Evolutionary conservation across 2,888 invertebrate species (phyloP), one percentile per base, ranked within the genome.

Genomic region (Brachynemurus nebulosus): DNA sequence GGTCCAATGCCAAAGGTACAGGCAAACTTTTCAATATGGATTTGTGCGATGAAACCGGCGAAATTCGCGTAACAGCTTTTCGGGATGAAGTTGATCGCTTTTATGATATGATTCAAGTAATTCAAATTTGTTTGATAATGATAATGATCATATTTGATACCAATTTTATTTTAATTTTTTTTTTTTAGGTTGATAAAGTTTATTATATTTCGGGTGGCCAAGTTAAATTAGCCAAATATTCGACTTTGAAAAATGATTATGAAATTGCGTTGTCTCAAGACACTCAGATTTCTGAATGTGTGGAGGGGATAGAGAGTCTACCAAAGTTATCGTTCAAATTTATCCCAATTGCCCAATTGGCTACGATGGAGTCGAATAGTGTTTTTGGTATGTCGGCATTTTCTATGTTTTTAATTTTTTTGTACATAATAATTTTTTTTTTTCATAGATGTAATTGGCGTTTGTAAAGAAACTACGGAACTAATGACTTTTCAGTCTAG

Each of bases 1-100:
- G 92, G 90, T 86, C 80, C 49, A 97, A 97, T 64, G 81, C 90
- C 0, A 74, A 78, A 45, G 93, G 95, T 0, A 92, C 93, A 63
- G 97, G 97, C 1, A 89, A 90, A 60, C 68, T 97, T 2, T 97
- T 97, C 62, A 86, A 80, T 48, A 78, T 95, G 68, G 92, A 92
- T 63, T 65, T 97, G n/a, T 69, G 86, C 48, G 97, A 97, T 63
- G 91, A 92, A 55, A 84, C 81, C 47, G 93, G 95, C 2, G 95
- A 96, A 65, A 95, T 97, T 52, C 70, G 90, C 48, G 86, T 84
- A 30, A 95, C 95, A 0, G 92, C 80, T 2, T 97, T 97, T 60
- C 83, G 78, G 52, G 86, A 86, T 43, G 74, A 80, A 52, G 86
- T 84, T 49, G 95, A 95, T 57, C 88, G 86, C 57, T 96, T 77